Evolutionary conservation across 2,113 vertebrate species (phyloP).

Genomic region (Hipposideros armiger): DNA sequence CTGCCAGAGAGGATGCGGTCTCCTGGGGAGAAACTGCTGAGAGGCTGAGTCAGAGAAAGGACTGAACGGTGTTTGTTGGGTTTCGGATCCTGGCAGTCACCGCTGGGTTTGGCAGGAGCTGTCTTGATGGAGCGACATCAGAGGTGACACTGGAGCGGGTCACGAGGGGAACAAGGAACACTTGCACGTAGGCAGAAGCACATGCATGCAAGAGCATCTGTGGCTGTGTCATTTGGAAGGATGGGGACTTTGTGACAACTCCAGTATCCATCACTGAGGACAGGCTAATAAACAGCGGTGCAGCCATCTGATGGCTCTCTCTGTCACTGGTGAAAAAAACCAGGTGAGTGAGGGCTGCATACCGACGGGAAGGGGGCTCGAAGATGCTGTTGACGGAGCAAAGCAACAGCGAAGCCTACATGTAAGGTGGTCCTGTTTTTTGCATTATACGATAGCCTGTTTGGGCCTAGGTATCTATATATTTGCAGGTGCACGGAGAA

Average conservation of each 20-base stretch:
- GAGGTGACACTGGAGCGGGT: neutral
- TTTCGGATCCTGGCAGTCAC: neutral
- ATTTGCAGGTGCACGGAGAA: neutral
- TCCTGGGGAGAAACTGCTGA: neutral
- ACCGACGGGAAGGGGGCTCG: neutral
- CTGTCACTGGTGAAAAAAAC: neutral
- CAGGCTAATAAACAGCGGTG: no score
- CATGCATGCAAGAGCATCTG: neutral
- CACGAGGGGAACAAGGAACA: neutral
- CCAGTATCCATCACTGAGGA: neutral
- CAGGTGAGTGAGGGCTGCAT: fast-evolving
- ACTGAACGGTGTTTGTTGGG: neutral
- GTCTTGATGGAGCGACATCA: neutral
- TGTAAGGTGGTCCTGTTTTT: neutral
- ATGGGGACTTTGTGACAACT: neutral
- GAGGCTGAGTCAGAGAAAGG: neutral
- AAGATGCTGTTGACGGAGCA: neutral
- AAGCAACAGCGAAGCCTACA: neutral
- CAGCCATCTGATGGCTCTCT: no score
- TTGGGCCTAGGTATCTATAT: neutral
- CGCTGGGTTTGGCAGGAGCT: neutral
- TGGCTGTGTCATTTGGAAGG: neutral
- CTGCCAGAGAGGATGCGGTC: neutral
- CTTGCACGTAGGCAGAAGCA: neutral
- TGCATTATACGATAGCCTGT: neutral